Evolutionary conservation across 2,797 vertebrate species (phyloP).

Genomic region (Pseudopleuronectes americanus): DNA sequence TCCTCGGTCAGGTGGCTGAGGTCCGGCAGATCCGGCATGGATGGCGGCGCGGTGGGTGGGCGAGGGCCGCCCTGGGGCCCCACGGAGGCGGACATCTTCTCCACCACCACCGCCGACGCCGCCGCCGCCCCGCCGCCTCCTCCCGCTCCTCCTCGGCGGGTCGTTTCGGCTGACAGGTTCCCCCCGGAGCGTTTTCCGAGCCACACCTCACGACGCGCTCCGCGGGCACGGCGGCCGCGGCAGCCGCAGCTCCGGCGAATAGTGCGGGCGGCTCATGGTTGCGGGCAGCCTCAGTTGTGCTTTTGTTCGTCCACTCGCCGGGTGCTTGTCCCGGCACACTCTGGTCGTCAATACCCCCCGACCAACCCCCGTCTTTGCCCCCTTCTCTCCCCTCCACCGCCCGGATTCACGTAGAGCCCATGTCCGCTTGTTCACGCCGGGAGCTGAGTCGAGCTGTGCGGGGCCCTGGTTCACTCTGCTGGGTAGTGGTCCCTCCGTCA

Average conservation of each 20-base stretch:
- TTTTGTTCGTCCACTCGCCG: constrained; percentile 80
- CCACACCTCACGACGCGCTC: constrained; percentile 86
- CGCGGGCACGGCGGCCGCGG: constrained; percentile 66
- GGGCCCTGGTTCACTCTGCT: constrained; percentile 53
- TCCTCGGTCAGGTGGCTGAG: constrained; percentile 99
- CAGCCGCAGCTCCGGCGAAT: constrained; percentile 65
- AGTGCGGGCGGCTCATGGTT: constrained; percentile 87
- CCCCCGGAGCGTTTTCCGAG: constrained; percentile 72
- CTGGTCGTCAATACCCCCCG: constrained; percentile 63
- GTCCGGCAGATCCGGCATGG: constrained; percentile 96
- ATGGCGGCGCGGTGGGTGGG: constrained; percentile 92
- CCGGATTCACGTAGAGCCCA: constrained; percentile 84
- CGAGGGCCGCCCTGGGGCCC: constrained; percentile 95
- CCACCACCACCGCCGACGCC: constrained; percentile 42
- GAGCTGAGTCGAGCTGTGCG: constrained; percentile 56
- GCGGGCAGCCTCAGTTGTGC: constrained; percentile 83
- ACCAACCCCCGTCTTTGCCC: constrained; percentile 49
- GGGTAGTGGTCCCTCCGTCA: constrained; percentile 62
- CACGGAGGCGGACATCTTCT: constrained; percentile 94
- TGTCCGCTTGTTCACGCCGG: constrained; percentile 61
- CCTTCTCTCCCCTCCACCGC: constrained; percentile 81
- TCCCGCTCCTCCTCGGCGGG: constrained; percentile 81
- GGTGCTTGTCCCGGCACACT: constrained; percentile 64
- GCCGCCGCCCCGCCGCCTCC: constrained; percentile 43
- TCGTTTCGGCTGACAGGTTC: constrained; percentile 84